phyloP scores from a whole-genome alignment of 2,797 vertebrate genomes.

The Pyrocephalus nanus region DNA sequence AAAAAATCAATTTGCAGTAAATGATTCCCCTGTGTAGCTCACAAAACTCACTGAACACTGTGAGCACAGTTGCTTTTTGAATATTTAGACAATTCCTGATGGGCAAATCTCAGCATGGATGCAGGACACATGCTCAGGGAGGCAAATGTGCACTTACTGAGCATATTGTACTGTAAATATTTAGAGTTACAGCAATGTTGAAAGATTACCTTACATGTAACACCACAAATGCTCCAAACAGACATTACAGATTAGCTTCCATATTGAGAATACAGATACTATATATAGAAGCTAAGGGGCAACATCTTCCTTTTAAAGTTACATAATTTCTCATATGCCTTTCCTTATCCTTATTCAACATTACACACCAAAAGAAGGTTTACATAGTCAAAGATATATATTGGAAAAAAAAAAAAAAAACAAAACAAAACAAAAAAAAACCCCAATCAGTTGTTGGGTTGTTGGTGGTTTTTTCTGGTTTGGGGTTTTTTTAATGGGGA shows the following conservation, averaged over 20 bases:
- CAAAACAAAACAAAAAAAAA: too few relatives aligned
- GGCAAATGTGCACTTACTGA: background rate
- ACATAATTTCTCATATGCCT: background rate
- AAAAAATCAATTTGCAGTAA: background rate
- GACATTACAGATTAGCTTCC: background rate
- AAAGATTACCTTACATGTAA: background rate
- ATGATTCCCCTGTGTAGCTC: background rate
- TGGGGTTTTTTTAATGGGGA: background rate
- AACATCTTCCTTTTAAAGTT: background rate
- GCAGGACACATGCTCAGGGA: background rate
- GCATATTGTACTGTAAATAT: background rate
- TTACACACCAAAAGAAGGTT: background rate
- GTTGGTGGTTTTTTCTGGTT: background rate
- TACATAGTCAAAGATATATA: background rate
- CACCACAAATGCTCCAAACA: background rate
- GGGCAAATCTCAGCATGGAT: background rate
- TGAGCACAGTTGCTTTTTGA: background rate
- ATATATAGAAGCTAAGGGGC: background rate
- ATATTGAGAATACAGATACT: accelerated
- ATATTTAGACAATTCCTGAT: background rate
- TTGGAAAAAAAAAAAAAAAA: too few relatives aligned
- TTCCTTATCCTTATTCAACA: background rate
- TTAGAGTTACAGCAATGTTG: background rate
- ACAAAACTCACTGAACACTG: background rate
- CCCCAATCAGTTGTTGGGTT: background rate